Evolutionary conservation across 37 sponge, comb jelly and placozoan genomes (phyloP), one percentile per base, ranked within the genome.

Genomic region (Oscarella lobularis): DNA sequence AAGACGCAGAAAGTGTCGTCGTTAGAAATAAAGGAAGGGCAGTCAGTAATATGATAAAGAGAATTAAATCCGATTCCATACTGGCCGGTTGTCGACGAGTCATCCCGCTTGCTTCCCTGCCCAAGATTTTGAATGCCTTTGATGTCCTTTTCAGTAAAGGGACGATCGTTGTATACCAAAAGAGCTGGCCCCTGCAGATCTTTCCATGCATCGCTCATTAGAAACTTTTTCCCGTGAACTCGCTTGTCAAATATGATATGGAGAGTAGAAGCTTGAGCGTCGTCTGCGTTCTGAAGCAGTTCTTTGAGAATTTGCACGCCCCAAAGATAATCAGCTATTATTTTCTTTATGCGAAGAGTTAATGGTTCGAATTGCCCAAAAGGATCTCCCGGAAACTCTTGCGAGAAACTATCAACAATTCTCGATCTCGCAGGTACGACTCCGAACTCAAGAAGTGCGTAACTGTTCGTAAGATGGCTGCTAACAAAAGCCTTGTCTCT

Each of bases 271-370:
- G 84, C 84, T 36, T 36, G 69, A 1, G 84, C 84, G 73, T 83
- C 84, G 79, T 83, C 83, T 40, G 83, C 83, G 75, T 82, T 82
- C 66, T 82, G 83, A 0, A 82, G 79, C 1, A 82, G 40, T 70
- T 83, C 80, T 40, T 83, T 83, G 33, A 83, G 20, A 38, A 83
- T 76, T n/a, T 73, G 74, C 2, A 74, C 37, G 67, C 76, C 84
- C 54, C 27, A 38, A 32, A 79, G 79, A 31, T 83, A 83, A 6
- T 83, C 75, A 2, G 33, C 66, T 33, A 83, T 48, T 31, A 83
- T 78, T 41, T 73, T 79, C 20, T 65, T 78, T 3, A 83, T 66
- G 30, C 85, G 40, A 33, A 75, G 76, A 35, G 81, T 80, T 34
- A 84, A 36, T 1, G 41, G 32, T 68, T 84, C 85, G 0, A 20